Evolutionary conservation across 1,140 invertebrate genomes (phyloP).

Genomic region (Macrobrachium rosenbergii): DNA sequence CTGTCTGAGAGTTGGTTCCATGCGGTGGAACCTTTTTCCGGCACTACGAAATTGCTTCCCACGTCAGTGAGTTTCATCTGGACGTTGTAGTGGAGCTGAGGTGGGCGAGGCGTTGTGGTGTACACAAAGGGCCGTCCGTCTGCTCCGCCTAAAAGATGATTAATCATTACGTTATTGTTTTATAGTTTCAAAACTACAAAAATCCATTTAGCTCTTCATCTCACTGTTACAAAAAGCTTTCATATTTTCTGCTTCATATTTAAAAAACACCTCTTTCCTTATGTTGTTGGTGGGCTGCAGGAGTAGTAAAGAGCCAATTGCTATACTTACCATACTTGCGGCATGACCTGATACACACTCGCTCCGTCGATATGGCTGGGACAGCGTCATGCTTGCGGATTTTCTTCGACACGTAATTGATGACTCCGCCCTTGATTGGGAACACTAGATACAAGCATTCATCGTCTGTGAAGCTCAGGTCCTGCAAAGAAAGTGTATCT

Average conservation of each 20-base stretch:
- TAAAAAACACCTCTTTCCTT: too few species aligned
- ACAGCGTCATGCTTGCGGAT: constrained; percentile 84
- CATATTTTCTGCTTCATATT: too few species aligned
- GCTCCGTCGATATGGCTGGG: constrained; percentile 83
- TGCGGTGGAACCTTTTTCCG: constrained; percentile 78
- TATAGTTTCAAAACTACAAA: background rate
- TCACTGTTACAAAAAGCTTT: too few species aligned
- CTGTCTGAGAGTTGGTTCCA: constrained; percentile 81
- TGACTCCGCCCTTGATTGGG: constrained; percentile 85
- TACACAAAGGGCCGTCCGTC: constrained; percentile 65
- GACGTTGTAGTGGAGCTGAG: constrained; percentile 78
- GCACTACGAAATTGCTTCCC: constrained; percentile 82
- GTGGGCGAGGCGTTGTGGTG: constrained; percentile 76
- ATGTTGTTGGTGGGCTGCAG: too few species aligned
- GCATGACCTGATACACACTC: constrained; percentile 80
- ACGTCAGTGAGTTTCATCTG: constrained; percentile 82
- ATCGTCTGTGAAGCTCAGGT: constrained; percentile 86
- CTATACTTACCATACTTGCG: constrained; percentile 48
- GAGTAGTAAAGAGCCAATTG: background rate
- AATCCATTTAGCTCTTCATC: too few species aligned
- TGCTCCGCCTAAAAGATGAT: constrained; percentile 33
- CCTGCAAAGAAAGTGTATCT: constrained; percentile 71
- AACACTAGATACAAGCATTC: constrained; percentile 91
- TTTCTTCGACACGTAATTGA: constrained; percentile 87
- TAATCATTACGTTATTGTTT: background rate